Conservation (phyloP, 2,888 invertebrate genomes). For the Eugnorisma glareosa region DNA sequence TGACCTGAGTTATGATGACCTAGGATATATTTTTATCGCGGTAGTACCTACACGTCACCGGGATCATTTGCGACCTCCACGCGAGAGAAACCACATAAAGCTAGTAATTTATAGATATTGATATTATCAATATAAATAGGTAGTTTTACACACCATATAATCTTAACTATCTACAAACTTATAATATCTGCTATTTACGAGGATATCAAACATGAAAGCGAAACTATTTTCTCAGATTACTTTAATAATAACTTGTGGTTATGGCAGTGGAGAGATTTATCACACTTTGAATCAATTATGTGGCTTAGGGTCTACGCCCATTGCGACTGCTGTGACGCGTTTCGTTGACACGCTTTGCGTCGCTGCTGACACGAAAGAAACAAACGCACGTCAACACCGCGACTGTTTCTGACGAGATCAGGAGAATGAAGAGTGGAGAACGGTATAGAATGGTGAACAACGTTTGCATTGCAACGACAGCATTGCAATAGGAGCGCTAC, state of each 20-base stretch:
- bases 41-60: background rate
- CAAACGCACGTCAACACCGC: background rate
- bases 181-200: conserved; percentile 10
- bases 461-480: no score
- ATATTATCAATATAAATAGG: background rate
- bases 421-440: background rate
- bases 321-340: background rate
- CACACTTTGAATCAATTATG: conserved; percentile 33
- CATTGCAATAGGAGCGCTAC: background rate
- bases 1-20: background rate
- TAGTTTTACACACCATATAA: background rate
- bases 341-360: background rate
- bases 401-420: background rate
- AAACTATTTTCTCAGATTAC: conserved; percentile 35
- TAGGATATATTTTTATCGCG: background rate
- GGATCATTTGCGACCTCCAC: no score
- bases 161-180: conserved; percentile 9
- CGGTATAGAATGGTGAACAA: background rate
- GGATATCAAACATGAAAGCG: conserved; percentile 36
- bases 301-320: conserved; percentile 1
- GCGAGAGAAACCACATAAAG: background rate
- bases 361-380: background rate
- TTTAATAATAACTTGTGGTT: conserved; percentile 41
- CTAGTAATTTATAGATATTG: background rate
- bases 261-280: conserved; percentile 32